phyloP scores from a whole-genome alignment of 1,140 invertebrate genomes.

The Glossosoma conforme region DNA sequence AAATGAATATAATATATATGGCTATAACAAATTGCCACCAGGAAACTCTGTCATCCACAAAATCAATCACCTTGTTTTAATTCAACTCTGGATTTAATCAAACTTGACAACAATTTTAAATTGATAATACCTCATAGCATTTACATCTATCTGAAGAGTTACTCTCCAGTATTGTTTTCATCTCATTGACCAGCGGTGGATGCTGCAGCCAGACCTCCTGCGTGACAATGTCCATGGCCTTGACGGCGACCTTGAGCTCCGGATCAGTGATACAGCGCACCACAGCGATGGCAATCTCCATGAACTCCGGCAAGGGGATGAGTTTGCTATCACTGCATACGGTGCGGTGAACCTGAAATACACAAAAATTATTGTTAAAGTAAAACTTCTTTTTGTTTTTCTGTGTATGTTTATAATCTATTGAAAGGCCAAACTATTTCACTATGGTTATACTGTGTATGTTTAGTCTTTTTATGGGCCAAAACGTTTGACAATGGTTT shows the following conservation, averaged over 20 bases:
- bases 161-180: slow-evolving; percentile 48
- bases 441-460: slow-evolving; percentile 29
- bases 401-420: no score
- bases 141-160: slow-evolving; percentile 55
- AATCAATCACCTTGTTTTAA: no score
- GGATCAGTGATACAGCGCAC: slow-evolving; percentile 54
- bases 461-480: neutral
- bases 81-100: no score
- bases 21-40: no score
- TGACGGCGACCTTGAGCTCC: slow-evolving; percentile 55
- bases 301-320: slow-evolving; percentile 46
- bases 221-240: slow-evolving; percentile 53
- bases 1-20: no score
- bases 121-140: slow-evolving; percentile 55
- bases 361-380: slow-evolving; percentile 1
- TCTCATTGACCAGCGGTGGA: slow-evolving; percentile 44
- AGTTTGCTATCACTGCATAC: slow-evolving; percentile 35
- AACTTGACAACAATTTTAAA: no score
- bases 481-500: no score
- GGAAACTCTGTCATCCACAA: no score
- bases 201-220: slow-evolving; percentile 48
- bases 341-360: slow-evolving; percentile 39
- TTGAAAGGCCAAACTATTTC: slow-evolving; percentile 8
- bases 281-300: slow-evolving; percentile 50
- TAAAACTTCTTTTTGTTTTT: no score